Evolutionary conservation across 2,888 invertebrate species (phyloP), one percentile per base, ranked within the genome.

Genomic region (Volucella inflata): DNA sequence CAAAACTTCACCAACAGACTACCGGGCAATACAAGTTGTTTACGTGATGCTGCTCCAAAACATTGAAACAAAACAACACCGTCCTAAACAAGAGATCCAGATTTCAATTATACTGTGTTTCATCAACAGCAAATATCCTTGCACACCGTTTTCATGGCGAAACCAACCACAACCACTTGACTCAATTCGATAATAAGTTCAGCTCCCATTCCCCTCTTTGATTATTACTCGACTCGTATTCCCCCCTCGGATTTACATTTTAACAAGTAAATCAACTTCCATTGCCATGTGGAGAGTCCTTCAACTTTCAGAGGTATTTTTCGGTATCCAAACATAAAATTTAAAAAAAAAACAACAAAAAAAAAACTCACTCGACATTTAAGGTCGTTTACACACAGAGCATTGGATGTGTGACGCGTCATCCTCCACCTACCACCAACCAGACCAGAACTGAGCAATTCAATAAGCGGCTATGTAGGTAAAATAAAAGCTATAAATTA

Each of bases 181-280:
- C 55, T 68, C 53, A 68, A 68, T 51, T 55, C 30, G 30, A 57
- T 48, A 48, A 78, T 71, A 42, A 71, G 55, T 71, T 64, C 42
- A 12, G 8, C 36, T 71, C 62, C 30, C 6, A 30, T 74, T 55
- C 64, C 42, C 57, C 55, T 62, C 38, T 55, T 50, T 78, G 30
- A 30, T 30, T 30, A 30, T 30, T 1, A 21, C 2, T 21, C 21
- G 3, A 1, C 21, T 2, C 21, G n/a, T n/a, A n/a, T n/a, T 62
- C 53, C 57, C 65, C 62, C 55, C 76, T 83, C 60, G 70, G 72
- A 72, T 76, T 70, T 67, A 55, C 71, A 81, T 77, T 82, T 72
- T 44, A 71, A 82, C 65, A 21, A 82, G 77, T 71, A 71, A 59
- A 77, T 77, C 82, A 77, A 82, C 82, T 67, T 30, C 65, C 68